Percentiles rank a stretch among this genome's conserved stretches.
Evolutionary conservation across 2,797 vertebrate species (phyloP).

Genomic region (Coilia nasus): DNA sequence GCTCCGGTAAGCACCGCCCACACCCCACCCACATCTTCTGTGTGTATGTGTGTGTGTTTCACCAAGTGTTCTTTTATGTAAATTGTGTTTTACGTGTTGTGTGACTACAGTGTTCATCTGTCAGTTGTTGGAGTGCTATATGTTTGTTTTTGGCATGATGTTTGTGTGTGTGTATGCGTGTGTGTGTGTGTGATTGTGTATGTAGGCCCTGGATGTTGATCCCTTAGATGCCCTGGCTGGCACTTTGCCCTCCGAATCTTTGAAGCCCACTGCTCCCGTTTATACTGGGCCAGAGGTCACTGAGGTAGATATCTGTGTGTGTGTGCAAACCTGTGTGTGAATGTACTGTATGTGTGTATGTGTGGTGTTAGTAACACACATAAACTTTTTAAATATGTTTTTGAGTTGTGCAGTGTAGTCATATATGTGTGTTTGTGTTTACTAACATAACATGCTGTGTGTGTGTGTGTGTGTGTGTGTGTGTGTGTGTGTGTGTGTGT

Average conservation of each 20-base stretch:
- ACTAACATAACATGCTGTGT: conserved; percentile 35
- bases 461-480: conserved; percentile 7
- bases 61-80: conserved; percentile 1
- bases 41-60: neutral
- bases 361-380: conserved; percentile 15
- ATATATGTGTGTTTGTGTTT: neutral
- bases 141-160: conserved; percentile 31
- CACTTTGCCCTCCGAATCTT: conserved; percentile 60
- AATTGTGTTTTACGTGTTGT: conserved; percentile 30
- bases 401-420: neutral
- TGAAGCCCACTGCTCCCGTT: conserved; percentile 51
- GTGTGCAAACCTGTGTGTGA: neutral
- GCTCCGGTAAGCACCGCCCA: conserved; percentile 60
- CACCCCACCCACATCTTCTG: neutral
- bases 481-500: conserved; percentile 31
- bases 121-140: conserved; percentile 4
- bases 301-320: conserved; percentile 66
- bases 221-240: conserved; percentile 70
- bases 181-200: conserved; percentile 22
- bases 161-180: conserved; percentile 2
- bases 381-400: too few relatives aligned
- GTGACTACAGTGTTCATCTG: neutral
- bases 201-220: conserved; percentile 63
- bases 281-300: conserved; percentile 71
- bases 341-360: neutral